Conservation (phyloP, 1,140 invertebrate species). For the Prorops nasuta region DNA sequence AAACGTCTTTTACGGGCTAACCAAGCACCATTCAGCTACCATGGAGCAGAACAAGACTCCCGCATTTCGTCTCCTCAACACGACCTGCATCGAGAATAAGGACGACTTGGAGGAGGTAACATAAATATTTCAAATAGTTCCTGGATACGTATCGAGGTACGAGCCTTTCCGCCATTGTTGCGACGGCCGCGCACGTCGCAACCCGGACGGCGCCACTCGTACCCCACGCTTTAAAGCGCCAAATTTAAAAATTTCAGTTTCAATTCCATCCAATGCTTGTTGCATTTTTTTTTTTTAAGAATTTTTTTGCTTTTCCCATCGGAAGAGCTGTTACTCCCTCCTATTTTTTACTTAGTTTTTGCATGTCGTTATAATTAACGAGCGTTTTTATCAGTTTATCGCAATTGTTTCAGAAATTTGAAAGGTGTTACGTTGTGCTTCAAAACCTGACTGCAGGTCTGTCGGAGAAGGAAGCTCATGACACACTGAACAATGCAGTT, state of each 20-base stretch:
- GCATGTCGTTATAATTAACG: no score
- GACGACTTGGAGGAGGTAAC: slow-evolving; percentile 82
- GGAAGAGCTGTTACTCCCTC: not conserved
- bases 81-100: slow-evolving; percentile 74
- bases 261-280: no score
- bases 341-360: slow-evolving; percentile 7
- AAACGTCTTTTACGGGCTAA: slow-evolving; percentile 27
- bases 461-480: slow-evolving; percentile 91
- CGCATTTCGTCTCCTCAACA: slow-evolving; percentile 56
- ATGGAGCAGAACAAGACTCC: slow-evolving; percentile 48
- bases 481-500: slow-evolving; percentile 82
- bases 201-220: slow-evolving; percentile 37
- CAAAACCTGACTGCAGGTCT: slow-evolving; percentile 76
- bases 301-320: no score
- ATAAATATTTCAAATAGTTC: slow-evolving; percentile 46
- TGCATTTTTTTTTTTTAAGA: not conserved
- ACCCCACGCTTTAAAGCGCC: slow-evolving; percentile 30
- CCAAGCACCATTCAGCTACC: slow-evolving; percentile 21
- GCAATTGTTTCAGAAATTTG: slow-evolving; percentile 76
- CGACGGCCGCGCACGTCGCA: slow-evolving; percentile 44
- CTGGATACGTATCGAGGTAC: slow-evolving; percentile 48
- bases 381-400: slow-evolving; percentile 2
- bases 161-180: slow-evolving; percentile 47
- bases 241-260: slow-evolving; percentile 38
- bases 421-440: slow-evolving; percentile 75